Conservation (phyloP, 2,888 invertebrate genomes). For the Tanypteryx hageni region DNA sequence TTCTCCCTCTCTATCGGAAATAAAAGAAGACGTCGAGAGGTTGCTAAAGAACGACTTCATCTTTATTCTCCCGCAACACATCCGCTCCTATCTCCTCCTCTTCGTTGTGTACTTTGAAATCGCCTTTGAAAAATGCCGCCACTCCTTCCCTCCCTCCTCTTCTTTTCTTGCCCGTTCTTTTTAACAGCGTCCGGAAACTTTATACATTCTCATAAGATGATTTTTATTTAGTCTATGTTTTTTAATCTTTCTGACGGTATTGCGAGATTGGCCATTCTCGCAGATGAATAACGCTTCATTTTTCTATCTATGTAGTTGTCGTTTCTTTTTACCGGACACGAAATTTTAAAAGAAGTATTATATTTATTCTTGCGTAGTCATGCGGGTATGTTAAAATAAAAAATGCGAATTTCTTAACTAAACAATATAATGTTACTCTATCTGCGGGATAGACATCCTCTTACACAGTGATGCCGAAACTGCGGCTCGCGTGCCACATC, state of each 20-base stretch:
- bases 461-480: no score
- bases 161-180: background rate
- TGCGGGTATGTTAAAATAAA: no score
- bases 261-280: slow-evolving; percentile 27
- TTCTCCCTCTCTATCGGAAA: background rate
- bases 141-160: background rate
- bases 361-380: no score
- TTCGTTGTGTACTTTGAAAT: background rate
- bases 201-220: slow-evolving; percentile 13
- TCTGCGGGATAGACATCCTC: no score
- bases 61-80: slow-evolving; percentile 30
- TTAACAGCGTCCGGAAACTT: slow-evolving; percentile 45
- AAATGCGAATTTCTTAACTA: no score
- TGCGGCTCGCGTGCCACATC: no score
- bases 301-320: background rate
- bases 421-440: no score
- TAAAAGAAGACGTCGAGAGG: background rate
- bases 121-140: background rate
- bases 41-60: slow-evolving; percentile 7
- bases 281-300: slow-evolving; percentile 9
- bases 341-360: background rate
- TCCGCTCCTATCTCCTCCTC: background rate
- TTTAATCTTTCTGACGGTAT: slow-evolving; percentile 17
- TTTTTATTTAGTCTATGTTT: slow-evolving; percentile 43
- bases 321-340: slow-evolving; percentile 19